phyloP scores from a whole-genome alignment of 2,113 vertebrate genomes.

The Xiphorhynchus elegans region DNA sequence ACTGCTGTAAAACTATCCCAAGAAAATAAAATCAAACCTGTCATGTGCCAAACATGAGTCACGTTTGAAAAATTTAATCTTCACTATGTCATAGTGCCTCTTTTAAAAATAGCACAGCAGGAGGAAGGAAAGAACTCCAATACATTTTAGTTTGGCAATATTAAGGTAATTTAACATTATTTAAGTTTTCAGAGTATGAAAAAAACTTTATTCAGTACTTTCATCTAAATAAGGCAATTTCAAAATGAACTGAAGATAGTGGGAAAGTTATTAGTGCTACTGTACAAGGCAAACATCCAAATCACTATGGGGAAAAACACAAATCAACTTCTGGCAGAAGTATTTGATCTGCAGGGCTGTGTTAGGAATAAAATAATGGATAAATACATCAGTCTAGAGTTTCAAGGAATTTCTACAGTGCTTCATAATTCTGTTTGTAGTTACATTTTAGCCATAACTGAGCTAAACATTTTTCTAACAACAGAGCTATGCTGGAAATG shows the following conservation, averaged over 20 bases:
- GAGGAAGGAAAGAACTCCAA: neutral
- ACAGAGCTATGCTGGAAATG: neutral
- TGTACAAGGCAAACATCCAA: neutral
- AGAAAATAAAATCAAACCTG: neutral
- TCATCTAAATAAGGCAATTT: neutral
- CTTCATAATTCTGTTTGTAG: neutral
- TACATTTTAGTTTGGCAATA: neutral
- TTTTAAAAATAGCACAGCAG: accelerated
- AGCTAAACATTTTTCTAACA: neutral
- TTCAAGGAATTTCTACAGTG: neutral
- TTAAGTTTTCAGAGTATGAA: neutral
- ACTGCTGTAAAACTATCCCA: neutral
- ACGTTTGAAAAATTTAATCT: neutral
- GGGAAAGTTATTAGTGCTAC: neutral
- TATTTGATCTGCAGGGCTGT: neutral
- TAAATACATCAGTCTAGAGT: neutral
- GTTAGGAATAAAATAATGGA: neutral
- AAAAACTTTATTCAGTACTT: neutral
- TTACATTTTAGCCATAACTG: neutral
- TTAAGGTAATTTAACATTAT: neutral
- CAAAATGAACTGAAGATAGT: neutral
- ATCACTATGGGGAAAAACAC: neutral
- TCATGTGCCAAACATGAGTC: neutral
- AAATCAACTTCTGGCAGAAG: neutral
- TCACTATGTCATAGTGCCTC: neutral